Conservation (phyloP, 2,888 invertebrate genomes). For the Dryobotodes eremita region DNA sequence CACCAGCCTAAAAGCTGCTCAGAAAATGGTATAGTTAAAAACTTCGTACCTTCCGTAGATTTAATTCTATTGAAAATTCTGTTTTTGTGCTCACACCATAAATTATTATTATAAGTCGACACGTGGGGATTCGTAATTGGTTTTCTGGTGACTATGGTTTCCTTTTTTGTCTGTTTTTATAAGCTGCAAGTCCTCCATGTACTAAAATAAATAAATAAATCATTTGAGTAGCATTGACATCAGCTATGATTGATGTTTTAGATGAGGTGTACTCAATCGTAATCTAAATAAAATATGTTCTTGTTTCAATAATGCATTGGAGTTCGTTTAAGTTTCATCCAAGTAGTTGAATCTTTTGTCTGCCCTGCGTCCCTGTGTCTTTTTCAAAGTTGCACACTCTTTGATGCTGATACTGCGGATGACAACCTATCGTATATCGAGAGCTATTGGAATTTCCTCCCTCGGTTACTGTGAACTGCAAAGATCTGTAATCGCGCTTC, state of each 20-base stretch:
- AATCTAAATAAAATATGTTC: conserved; percentile 22
- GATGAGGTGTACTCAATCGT: too few relatives aligned
- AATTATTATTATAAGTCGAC: too few relatives aligned
- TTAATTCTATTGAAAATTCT: too few relatives aligned
- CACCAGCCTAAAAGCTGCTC: not conserved
- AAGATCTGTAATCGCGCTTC: not conserved
- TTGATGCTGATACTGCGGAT: not conserved
- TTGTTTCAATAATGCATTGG: not conserved
- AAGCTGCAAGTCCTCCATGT: too few relatives aligned
- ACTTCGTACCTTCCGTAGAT: not conserved
- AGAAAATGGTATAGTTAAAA: too few relatives aligned
- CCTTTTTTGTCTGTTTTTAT: too few relatives aligned
- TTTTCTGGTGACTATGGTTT: too few relatives aligned
- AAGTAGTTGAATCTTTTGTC: not conserved
- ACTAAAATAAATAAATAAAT: not conserved
- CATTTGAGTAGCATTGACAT: not conserved
- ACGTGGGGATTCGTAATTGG: too few relatives aligned
- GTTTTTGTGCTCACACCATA: too few relatives aligned
- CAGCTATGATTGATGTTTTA: not conserved
- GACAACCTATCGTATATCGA: not conserved
- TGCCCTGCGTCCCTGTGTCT: not conserved
- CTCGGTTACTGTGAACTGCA: not conserved
- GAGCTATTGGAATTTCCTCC: not conserved
- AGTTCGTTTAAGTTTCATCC: not conserved
- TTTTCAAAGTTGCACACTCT: not conserved